Conservation (phyloP, 2,113 vertebrate genomes). For the Bothrops jararaca region DNA sequence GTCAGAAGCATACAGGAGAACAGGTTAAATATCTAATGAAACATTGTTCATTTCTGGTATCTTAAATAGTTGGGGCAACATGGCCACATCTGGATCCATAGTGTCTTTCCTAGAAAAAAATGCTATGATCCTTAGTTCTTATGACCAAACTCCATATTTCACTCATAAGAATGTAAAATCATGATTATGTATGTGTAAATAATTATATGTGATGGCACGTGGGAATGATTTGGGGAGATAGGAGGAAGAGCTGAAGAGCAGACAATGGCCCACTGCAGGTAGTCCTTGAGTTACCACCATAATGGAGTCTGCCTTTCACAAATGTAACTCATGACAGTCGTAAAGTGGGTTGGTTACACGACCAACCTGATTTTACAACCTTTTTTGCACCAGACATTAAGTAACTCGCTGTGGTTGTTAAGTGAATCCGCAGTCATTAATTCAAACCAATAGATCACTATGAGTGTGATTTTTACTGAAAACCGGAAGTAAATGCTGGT, state of each 20-base stretch:
- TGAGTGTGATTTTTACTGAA: background rate
- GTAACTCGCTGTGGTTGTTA: background rate
- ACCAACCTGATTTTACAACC: background rate
- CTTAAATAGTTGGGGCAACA: background rate
- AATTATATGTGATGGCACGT: background rate
- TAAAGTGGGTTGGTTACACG: background rate
- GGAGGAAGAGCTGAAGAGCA: background rate
- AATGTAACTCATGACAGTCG: background rate
- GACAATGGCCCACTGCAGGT: background rate
- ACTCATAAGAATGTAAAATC: background rate
- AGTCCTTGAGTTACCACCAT: background rate
- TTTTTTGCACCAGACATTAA: background rate
- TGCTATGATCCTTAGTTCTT: background rate
- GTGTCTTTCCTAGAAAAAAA: background rate
- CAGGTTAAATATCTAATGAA: background rate
- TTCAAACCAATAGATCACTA: background rate
- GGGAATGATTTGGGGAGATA: background rate
- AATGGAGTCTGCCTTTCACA: background rate
- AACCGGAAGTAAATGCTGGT: background rate
- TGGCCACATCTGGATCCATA: background rate
- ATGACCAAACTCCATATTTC: background rate
- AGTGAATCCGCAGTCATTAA: background rate
- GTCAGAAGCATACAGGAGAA: background rate
- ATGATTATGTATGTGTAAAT: background rate
- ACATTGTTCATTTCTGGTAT: background rate